Evolutionary conservation across 2,888 invertebrate species (phyloP), one percentile per base, ranked within the genome.

Genomic region (Orchesellides sinensis): DNA sequence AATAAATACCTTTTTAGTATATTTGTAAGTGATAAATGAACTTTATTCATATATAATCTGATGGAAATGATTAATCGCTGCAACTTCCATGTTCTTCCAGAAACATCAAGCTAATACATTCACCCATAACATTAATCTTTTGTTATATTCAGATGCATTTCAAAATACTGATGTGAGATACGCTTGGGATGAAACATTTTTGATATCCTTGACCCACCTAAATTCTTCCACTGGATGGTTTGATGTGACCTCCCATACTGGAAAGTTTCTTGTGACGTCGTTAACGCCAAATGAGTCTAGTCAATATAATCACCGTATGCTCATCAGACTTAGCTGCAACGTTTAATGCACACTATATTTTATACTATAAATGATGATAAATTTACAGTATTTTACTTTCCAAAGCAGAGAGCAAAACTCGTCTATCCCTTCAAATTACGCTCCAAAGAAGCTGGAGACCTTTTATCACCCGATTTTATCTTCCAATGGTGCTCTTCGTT

Each of bases 391-490:
- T 40, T n/a, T 40, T 40, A 40, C 10, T n/a, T n/a, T n/a, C n/a
- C n/a, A n/a, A 40, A 40, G n/a, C 32, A 77, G 72, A 69, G 6
- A 25, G 27, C 56, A 40, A 54, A 21, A 78, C 83, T 14, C 27
- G 61, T 1, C 2, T 83, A 6, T 25, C n/a, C 0, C 56, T 68
- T 27, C 19, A 14, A 2, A 14, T 83, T 10, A 25, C 49, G 12
- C 40, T 83, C 14, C 83, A 83, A 69, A 45, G 83, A n/a, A 23
- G 68, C 0, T 83, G 83, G 83, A 32, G 35, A 32, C 68, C 73
- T 0, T 83, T 73, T 19, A 63, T 73, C 1, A 61, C 68, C 10
- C 27, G 83, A 14, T 83, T 73, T 29, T 83, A 61, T 29, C 5
- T 78, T 0, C 83, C 83, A 0, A 78, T 78, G 78, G 69, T 70